Evolutionary conservation across 1,140 invertebrate genomes (phyloP), one percentile per base, ranked within the genome.

Genomic region (Drosophila pseudoobscura): DNA sequence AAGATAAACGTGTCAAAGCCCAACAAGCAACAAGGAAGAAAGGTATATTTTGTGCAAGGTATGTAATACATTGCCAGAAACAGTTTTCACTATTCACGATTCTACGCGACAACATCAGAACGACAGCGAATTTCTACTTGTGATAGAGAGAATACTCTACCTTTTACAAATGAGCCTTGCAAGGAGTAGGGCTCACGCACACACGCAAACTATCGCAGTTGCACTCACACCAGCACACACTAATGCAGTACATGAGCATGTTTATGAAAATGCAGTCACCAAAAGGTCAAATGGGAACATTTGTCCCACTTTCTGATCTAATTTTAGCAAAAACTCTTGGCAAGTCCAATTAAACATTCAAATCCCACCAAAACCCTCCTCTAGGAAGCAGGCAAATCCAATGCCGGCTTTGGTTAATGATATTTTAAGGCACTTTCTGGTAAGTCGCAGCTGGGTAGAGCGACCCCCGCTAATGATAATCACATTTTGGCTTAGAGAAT

Each of bases 321-420:
- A 69, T 68, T 47, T 69, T 69, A 39, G 50, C 44, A 11, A 8
- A 68, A 15, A 41, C 49, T 43, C 7, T 56, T 52, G 6, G 20
- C 8, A 20, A 35, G 43, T 57, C 8, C 56, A 69, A 69, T 57
- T 56, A 69, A 69, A 57, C 50, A 13, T 20, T 24, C 49, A 24
- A 26, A 45, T 17, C 43, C 17, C 6, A 8, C 11, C 15, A 4
- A 26, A 26, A 45, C 15, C 22, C 29, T 9, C 20, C 8, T 11
- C 15, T 39, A 26, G 3, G 15, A 68, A 44, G 13, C 20, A 39
- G 6, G 7, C 9, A 65, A 29, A 13, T 6, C 22, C 46, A 6
- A 47, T 55, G 29, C 65, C 29, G 65, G 41, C 17, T 59, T 71
- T 49, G 51, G 50, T 26, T 69, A 69, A 69, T 69, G 63, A 20